Percentiles rank a stretch among this genome's conserved stretches.
phyloP scores from a whole-genome alignment of 2,113 vertebrate species.

The Mormyrus lacerda region DNA sequence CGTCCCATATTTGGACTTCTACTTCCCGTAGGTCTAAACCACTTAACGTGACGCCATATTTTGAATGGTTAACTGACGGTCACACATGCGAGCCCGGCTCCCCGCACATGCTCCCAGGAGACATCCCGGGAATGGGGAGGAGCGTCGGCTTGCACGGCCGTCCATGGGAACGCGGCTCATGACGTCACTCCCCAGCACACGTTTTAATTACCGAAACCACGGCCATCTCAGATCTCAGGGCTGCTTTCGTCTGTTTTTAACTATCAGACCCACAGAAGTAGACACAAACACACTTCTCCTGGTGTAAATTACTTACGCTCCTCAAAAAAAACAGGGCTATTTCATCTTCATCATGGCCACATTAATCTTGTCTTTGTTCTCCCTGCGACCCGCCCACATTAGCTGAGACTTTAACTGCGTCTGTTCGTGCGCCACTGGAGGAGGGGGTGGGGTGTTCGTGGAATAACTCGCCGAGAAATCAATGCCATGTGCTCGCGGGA shows the following conservation, averaged over 20 bases:
- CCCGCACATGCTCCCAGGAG: neutral
- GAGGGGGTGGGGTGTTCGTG: conserved; percentile 69
- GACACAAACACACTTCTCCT: conserved; percentile 25
- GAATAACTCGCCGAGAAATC: conserved; percentile 65
- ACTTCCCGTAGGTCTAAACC: neutral
- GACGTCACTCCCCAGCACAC: neutral
- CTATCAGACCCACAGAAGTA: conserved; percentile 16
- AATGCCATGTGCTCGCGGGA: conserved; percentile 82
- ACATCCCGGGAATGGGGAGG: neutral
- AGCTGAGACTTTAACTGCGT: conserved; percentile 63
- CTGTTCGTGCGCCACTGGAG: conserved; percentile 65
- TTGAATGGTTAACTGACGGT: neutral
- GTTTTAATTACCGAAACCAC: conserved; percentile 18
- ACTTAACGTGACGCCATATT: neutral
- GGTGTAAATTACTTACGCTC: conserved; percentile 40
- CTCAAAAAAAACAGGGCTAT: conserved; percentile 35
- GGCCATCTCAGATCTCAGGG: neutral
- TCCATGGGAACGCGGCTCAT: neutral
- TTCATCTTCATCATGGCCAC: conserved; percentile 36
- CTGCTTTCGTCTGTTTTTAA: conserved; percentile 6
- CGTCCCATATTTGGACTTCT: neutral
- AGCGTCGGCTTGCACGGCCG: neutral
- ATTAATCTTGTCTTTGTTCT: conserved; percentile 39
- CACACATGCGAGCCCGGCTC: neutral
- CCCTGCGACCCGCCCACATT: conserved; percentile 45